Base-by-base conservation (phyloP, 2,113 vertebrate species). In the Corythoichthys haematopterus region DNA sequence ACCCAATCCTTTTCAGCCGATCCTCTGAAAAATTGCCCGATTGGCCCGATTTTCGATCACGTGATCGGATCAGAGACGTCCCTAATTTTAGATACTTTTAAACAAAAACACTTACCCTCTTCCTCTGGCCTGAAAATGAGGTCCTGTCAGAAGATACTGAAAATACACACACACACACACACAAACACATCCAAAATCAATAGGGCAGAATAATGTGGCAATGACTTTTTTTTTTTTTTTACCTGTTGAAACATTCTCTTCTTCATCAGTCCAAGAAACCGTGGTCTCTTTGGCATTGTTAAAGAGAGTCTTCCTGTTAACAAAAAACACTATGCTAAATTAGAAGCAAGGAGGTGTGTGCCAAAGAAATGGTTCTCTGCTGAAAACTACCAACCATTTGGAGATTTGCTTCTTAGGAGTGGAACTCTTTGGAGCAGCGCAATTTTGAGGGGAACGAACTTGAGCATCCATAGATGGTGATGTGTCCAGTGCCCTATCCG, bases 231-330 rank as follows among this genome's bases (percentile, higher is more conserved):
- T 60, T 40, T 9, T 36, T 40, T 2, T 20, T 43, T 14, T 45
- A 28, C 3, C 59, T 33, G 12, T n/a, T 33, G n/a, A 46, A 8
- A 20, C 40, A 7, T 43, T 43, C 9, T 43, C 43, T 0, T 90
- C 89, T 20, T 91, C 90, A 6, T 91, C 85, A 15, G 47, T 84
- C 90, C 90, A 91, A 0, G 61, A 78, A 0, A 78, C 85, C 68
- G 84, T 89, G 1, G 35, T 66, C 59, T 87, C 90, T 1, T 60
- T 78, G 6, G 70, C 79, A 2, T 69, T 56, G 1, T 16, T 46
- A 5, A 36, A 68, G 12, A 80, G 14, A 6, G 2, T 2, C 66
- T 78, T 83, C 79, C 91, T 91, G 51, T 58, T 57, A 63, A 66
- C 2, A 68, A 46, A 40, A 55, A 6, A 16, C 53, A 35, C 48